Evolutionary conservation across 2,113 vertebrate genomes (phyloP).

Genomic region (Rafetus swinhoei): DNA sequence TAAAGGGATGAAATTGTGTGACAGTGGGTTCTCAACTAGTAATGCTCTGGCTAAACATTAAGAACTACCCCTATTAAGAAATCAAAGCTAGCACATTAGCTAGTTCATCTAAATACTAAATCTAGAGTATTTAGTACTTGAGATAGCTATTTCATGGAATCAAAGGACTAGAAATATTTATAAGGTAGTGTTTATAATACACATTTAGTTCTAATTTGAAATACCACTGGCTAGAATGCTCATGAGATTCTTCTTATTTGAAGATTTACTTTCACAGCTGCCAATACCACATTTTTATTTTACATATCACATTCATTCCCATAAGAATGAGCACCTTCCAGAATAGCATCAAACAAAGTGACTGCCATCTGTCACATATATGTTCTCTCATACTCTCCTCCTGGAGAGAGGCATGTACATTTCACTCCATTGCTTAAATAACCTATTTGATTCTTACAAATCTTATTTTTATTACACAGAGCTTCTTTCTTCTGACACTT

Average conservation of each 20-base stretch:
- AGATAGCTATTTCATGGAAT: neutral
- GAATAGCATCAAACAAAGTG: neutral
- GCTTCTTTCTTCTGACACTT: neutral
- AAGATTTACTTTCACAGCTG: neutral
- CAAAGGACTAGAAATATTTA: neutral
- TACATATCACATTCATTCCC: neutral
- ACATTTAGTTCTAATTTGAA: neutral
- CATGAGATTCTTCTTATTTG: neutral
- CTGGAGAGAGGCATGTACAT: neutral
- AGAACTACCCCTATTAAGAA: conserved; percentile 14
- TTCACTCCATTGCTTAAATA: neutral
- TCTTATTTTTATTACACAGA: conserved; percentile 10
- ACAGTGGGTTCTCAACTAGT: neutral
- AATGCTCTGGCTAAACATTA: neutral
- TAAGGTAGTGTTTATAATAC: neutral
- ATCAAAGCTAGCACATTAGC: neutral
- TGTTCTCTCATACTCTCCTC: neutral
- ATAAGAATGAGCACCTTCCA: neutral
- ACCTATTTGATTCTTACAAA: neutral
- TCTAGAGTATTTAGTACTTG: neutral
- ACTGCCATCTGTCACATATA: neutral
- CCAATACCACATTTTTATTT: neutral
- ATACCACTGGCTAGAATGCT: neutral
- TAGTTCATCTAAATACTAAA: neutral
- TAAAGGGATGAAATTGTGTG: neutral